Evolutionary conservation across 2,113 vertebrate genomes (phyloP).

Genomic region (Muntiacus reevesi): DNA sequence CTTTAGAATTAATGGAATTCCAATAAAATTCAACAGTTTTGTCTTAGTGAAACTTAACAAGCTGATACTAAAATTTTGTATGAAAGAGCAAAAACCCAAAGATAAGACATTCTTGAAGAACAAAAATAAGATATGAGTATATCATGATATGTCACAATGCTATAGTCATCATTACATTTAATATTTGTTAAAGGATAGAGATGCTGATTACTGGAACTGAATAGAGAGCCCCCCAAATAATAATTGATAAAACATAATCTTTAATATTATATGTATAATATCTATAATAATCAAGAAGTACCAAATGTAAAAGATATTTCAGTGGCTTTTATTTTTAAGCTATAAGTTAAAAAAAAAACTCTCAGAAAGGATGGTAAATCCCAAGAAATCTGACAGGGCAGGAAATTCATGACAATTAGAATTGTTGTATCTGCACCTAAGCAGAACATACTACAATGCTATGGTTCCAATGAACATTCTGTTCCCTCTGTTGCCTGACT

Average conservation of each 20-base stretch:
- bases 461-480: neutral
- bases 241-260: neutral
- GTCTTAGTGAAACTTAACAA: neutral
- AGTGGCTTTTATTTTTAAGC: neutral
- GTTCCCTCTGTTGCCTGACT: neutral
- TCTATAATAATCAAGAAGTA: neutral
- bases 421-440: neutral
- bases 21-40: neutral
- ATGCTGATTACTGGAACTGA: neutral
- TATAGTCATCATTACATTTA: neutral
- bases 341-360: neutral
- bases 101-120: neutral
- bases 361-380: neutral
- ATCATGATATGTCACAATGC: neutral
- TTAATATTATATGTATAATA: neutral
- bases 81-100: neutral
- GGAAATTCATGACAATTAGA: neutral
- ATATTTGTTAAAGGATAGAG: neutral
- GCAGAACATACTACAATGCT: neutral
- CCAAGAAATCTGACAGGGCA: neutral
- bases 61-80: neutral
- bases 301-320: slow-evolving; percentile 4
- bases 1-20: neutral
- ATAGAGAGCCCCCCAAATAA: neutral
- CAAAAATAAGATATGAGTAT: neutral